Conservation (phyloP, 1,140 invertebrate species). For the Hirudo medicinalis region DNA sequence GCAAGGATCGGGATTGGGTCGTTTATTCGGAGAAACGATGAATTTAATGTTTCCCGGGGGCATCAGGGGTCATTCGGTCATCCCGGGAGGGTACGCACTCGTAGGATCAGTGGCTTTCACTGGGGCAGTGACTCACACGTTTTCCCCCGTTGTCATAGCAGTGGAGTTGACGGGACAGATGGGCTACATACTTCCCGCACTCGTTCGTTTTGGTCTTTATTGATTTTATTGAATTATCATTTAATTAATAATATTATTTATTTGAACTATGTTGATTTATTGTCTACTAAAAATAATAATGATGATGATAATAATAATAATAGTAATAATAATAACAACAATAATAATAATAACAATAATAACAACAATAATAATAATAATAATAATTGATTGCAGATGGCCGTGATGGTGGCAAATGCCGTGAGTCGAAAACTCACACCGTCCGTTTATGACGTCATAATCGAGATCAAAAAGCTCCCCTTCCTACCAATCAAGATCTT, state of each 20-base stretch:
- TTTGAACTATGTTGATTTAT: no score
- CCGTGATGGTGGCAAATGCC: slow-evolving; percentile 55
- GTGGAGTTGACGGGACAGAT: slow-evolving; percentile 98
- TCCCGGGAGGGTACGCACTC: slow-evolving; percentile 59
- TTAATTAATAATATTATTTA: not conserved
- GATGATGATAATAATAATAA: slow-evolving; percentile 9
- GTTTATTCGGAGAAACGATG: slow-evolving; percentile 82
- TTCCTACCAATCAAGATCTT: slow-evolving; percentile 59
- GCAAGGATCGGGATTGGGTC: slow-evolving; percentile 70
- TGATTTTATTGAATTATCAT: not conserved
- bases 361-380: slow-evolving; percentile 15
- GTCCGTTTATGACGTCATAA: slow-evolving; percentile 95
- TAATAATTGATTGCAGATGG: slow-evolving; percentile 28
- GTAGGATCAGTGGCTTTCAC: slow-evolving; percentile 88
- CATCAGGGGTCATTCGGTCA: slow-evolving; percentile 54
- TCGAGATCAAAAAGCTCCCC: slow-evolving; percentile 88
- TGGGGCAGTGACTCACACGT: slow-evolving; percentile 91
- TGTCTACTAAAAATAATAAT: not conserved
- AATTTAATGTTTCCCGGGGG: slow-evolving; percentile 79
- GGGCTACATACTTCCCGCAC: slow-evolving; percentile 87
- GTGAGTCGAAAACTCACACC: slow-evolving; percentile 81
- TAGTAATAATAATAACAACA: slow-evolving; percentile 11
- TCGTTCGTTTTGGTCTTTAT: slow-evolving; percentile 46
- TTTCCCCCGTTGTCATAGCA: slow-evolving; percentile 92
- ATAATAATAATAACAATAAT: slow-evolving; percentile 16